Evolutionary conservation across 1,140 invertebrate genomes (phyloP), one percentile per base, ranked within the genome.

Genomic region (Muscidifurax raptorellus): DNA sequence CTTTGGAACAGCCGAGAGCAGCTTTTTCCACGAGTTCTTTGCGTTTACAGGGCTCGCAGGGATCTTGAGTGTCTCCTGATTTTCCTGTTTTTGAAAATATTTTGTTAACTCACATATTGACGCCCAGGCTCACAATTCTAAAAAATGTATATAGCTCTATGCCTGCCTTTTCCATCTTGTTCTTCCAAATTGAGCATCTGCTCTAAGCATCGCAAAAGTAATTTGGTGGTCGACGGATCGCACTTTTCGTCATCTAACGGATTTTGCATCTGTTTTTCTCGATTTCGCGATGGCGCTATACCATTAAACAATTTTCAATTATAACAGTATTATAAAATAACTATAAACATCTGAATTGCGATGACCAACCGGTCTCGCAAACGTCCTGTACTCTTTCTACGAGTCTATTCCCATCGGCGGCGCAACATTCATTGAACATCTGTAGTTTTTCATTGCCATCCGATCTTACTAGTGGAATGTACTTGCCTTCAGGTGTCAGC

Each of bases 401-500:
- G 40, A n/a, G 22, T 22, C 18, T 44, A 72, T 27, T 59, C 27
- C 5, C 18, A 7, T 52, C 36, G 13, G 15, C 36, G 13, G 15
- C 5, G n/a, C 67, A 84, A 32, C 44, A 72, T 69, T 84, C 64
- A 13, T 1, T n/a, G 4, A 36, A 79, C 9, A 36, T 7, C 27
- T 44, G 74, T 5, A 30, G 22, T n/a, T 83, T 74, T 5, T 36
- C 10, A 18, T 79, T 52, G 9, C 32, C 25, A 2, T 22, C 64
- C 2, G 28, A 52, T 81, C 40, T 74, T 1, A 82, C 32, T 18
- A 86, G 32, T n/a, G 86, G 86, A 3, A 86, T 64, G 30, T 84
- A 86, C 27, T 84, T 86, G 6, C 86, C 86, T 30, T 76, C 79
- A 28, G 86, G 79, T 18, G 86, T 86, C 40, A 86, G 7, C 15